Evolutionary conservation across 2,797 vertebrate species (phyloP), one percentile per base, ranked within the genome.

Genomic region (Pantherophis alleghaniensis): DNA sequence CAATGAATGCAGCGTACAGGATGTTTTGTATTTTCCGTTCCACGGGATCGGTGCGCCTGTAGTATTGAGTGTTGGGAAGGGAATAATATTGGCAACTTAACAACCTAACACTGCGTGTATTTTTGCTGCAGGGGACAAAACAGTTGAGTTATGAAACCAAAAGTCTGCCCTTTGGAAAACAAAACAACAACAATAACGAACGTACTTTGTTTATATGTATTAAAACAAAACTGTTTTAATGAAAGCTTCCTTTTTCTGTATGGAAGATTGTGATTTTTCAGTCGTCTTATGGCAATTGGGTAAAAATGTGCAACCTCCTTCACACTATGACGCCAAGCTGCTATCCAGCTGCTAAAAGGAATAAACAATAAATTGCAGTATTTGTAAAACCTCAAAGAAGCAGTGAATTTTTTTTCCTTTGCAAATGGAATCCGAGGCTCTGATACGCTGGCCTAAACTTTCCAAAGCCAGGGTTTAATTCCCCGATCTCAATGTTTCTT

Each of bases 1-100:
- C 89, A 91, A 9, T 53, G 92, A 61, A 93, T 91, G 87, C 92
- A 63, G 90, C 69, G 93, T 91, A 28, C 94, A 89, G n/a, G 87
- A 5, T 7, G 87, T 94, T 93, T 94, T 28, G n/a, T 93, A 22
- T 37, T 79, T 94, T 32, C 93, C 91, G 18, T 69, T 61, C 4
- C 69, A 57, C 0, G 26, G 92, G 90, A 37, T 28, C 79, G 37
- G 32, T 57, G n/a, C 32, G 16, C 1, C 18, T 93, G 91, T 90
- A 37, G 42, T 42, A 28, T 90, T 26, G 0, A 91, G 26, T 90
- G 18, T 88, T 86, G 89, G 56, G 79, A 89, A 93, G 92, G 32
- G 91, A 88, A 22, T 56, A 53, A 13, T 11, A 55, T 53, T 89
- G 11, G 22, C 42, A 55, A 51, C 0, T 90, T 87, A 22, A 22